Evolutionary conservation across 2,888 invertebrate genomes (phyloP).

Genomic region (Drosophila anomelani): DNA sequence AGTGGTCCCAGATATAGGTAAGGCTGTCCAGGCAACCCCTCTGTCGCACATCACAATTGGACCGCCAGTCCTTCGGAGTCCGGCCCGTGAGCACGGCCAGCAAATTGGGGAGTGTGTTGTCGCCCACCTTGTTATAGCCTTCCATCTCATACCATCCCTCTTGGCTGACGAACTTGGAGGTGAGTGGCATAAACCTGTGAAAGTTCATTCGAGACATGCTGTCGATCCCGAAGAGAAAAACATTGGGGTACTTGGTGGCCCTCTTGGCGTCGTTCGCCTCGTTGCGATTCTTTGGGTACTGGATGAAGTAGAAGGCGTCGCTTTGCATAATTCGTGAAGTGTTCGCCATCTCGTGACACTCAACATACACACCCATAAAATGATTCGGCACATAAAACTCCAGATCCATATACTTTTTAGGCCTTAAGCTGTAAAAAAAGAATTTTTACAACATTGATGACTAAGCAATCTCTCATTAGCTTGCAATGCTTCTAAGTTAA

Average conservation of each 20-base stretch:
- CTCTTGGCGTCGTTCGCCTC: not conserved
- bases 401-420: not conserved
- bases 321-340: constrained; percentile 68
- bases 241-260: constrained; percentile 85
- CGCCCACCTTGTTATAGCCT: constrained; percentile 90
- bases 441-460: too few relatives aligned
- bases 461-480: too few relatives aligned
- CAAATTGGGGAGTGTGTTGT: constrained; percentile 94
- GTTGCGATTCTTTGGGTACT: constrained; percentile 45
- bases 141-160: constrained; percentile 88
- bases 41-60: constrained; percentile 2
- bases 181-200: constrained; percentile 90
- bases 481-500: not conserved
- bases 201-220: constrained; percentile 86
- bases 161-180: constrained; percentile 87
- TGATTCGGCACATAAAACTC: constrained; percentile 21
- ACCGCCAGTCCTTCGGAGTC: constrained; percentile 49
- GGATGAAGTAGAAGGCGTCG: constrained; percentile 86
- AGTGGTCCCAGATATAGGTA: constrained; percentile 90
- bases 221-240: constrained; percentile 92
- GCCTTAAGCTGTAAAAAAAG: not conserved
- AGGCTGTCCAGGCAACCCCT: constrained; percentile 86
- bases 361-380: constrained; percentile 42
- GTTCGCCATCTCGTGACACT: constrained; percentile 43
- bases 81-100: constrained; percentile 91